These are phyloP conservation scores for Drosophila putrida DNA, from an alignment of 2,888 invertebrate species.

Conservation along the genomic window DNA sequence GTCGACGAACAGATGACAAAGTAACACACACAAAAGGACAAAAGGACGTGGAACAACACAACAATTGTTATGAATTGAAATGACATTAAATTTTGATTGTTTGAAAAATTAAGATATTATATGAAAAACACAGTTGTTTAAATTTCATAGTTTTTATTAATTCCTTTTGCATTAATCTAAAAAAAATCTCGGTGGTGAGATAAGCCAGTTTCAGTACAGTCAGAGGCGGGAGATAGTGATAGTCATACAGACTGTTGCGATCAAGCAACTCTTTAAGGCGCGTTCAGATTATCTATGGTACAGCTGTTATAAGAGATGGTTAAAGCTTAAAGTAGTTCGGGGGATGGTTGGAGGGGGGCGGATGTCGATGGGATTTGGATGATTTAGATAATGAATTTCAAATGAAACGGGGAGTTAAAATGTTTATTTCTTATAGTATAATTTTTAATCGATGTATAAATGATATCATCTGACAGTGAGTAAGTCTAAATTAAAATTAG, in stretches of 20 bases:
- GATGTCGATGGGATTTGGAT: conserved; percentile 15
- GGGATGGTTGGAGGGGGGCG: conserved; percentile 20
- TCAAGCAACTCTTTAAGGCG: conserved; percentile 39
- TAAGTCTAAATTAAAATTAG: conserved; percentile 79
- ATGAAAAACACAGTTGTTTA: conserved; percentile 60
- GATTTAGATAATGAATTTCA: conserved; percentile 13
- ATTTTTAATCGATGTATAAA: conserved; percentile 47
- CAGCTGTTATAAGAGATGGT: conserved; percentile 70
- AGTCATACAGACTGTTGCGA: conserved; percentile 43
- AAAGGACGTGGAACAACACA: conserved; percentile 43
- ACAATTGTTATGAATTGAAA: conserved; percentile 37
- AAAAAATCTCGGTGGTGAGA: conserved; percentile 12
- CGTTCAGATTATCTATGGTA: conserved; percentile 65
- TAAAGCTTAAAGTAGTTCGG: conserved; percentile 62
- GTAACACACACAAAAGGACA: conserved; percentile 29
- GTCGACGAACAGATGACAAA: conserved; percentile 55
- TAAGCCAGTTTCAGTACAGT: conserved; percentile 38
- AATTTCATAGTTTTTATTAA: conserved; percentile 58
- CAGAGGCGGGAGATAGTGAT: conserved; percentile 30
- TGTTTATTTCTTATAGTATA: conserved; percentile 34
- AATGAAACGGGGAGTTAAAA: conserved; percentile 50
- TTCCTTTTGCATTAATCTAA: conserved; percentile 53
- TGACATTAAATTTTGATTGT: conserved; percentile 29
- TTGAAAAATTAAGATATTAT: conserved; percentile 28
- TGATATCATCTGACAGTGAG: conserved; percentile 43